Base-by-base conservation (phyloP, 2,797 vertebrate genomes). In the Sphenodon punctatus region DNA sequence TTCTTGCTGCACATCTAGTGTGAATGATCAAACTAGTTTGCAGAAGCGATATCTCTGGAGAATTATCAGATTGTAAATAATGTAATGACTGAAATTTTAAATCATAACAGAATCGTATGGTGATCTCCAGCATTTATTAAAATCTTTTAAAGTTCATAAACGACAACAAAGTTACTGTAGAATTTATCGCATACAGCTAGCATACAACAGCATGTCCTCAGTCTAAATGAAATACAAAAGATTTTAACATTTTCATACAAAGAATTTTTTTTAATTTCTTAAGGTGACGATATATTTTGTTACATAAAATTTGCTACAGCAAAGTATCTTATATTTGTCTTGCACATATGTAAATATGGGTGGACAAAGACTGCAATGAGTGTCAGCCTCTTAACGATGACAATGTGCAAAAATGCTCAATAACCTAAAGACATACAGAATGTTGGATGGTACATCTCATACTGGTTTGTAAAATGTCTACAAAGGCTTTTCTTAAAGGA, bases 251-350 rank as follows among this genome's bases (percentile, higher is more conserved):
- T 96, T 97, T 96, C 95, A 96, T 97, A 98, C 96, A 98, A 98
- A 98, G 93, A 95, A 96, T 94, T 93, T 93, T 89, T 97, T 95
- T 93, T 94, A 95, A 96, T 96, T 97, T 97, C 97, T 97, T 97
- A 96, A 97, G 97, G 97, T 96, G 97, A 97, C 94, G 96, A 94
- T 94, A 95, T 95, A 97, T 96, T 95, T 97, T 96, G 94, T 97
- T 98, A 98, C 97, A 98, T 97, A 97, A 98, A 98, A 97, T 97
- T 95, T 97, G 97, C 97, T 98, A 98, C 96, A 96, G 97, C 96
- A 97, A 97, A 98, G 96, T 97, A 96, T 96, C 94, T 94, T 93
- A 96, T 96, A 96, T 94, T 96, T 97, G 95, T 96, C 96, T 98
- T 97, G 96, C 96, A 97, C 97, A 93, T 96, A 97, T 93, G 96